Base-by-base conservation (phyloP, 30 jellyfish, hydroid and myxozoan genomes). In the Catostylus mosaicus region DNA sequence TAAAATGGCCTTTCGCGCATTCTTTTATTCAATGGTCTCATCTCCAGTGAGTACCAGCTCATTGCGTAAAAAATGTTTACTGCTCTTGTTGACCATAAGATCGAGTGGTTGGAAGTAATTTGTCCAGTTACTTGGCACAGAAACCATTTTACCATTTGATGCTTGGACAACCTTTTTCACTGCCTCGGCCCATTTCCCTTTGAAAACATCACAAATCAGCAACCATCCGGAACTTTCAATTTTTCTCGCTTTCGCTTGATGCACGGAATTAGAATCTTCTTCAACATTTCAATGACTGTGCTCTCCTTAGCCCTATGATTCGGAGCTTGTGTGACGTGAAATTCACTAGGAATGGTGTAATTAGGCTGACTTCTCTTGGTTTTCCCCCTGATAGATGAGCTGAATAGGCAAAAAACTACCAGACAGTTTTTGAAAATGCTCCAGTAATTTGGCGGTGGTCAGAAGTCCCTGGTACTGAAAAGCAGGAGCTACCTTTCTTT, bases 101-200 rank as follows among this genome's bases (percentile, higher is more conserved):
- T 81, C 91, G 22, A 81, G 84, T 35, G 93, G 88, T 45, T 71
- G 91, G 75, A 70, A 68, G 91, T 52, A 67, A 69, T 70, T 23
- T 29, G 93, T 81, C 92, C 86, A 52, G 91, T 71, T 72, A 48
- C 74, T 81, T 40, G 91, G 92, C 47, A 81, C 92, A 38, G 90
- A 23, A 43, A 45, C 47, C 91, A 81, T 81, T 73, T 81, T 71
- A 31, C 92, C 86, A 35, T 71, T 35, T 11, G 92, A 67, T 38
- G 24, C 90, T 23, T 26, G 0, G 0, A 68, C 83, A 71, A 51
- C 92, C 32, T 70, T 71, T 22, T 32, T 68, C 27, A 82, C 92
- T 12, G 92, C 91, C 22, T 72, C 92, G 29, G 92, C 69, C 92
- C 92, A 82, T 2, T 82, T 93, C 27, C 85, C 90, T 82, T 70